Conservation (phyloP, 2,113 vertebrate genomes). For the Melanotaenia duboulayi region DNA sequence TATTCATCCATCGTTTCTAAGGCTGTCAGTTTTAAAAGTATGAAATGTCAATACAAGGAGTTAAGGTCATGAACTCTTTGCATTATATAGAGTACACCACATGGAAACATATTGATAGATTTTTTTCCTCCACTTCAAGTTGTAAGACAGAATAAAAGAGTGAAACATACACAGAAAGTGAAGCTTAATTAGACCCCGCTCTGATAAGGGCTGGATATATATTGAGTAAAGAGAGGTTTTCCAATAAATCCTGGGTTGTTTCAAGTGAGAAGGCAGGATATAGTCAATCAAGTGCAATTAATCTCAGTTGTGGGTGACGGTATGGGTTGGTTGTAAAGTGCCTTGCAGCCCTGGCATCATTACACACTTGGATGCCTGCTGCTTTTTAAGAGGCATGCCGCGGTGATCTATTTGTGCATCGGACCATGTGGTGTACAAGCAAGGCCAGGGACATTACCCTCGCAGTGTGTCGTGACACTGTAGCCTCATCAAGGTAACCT, state of each 20-base stretch:
- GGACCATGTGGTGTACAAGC: slow-evolving; percentile 72
- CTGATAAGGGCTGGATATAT: slow-evolving; percentile 68
- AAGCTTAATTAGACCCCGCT: slow-evolving; percentile 59
- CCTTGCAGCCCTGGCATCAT: slow-evolving; percentile 62
- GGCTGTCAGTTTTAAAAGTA: neutral
- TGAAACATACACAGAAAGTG: slow-evolving; percentile 47
- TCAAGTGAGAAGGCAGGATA: slow-evolving; percentile 65
- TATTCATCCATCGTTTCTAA: neutral
- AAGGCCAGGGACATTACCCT: slow-evolving; percentile 76
- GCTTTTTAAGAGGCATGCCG: slow-evolving; percentile 69
- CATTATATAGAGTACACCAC: neutral
- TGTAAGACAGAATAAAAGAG: slow-evolving; percentile 9
- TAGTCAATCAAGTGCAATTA: slow-evolving; percentile 79
- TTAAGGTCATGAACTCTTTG: neutral
- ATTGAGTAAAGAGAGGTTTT: slow-evolving; percentile 62
- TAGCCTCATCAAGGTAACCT: slow-evolving; percentile 64
- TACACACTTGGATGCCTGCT: slow-evolving; percentile 69
- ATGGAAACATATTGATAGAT: neutral
- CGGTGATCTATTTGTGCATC: slow-evolving; percentile 76
- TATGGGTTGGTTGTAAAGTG: slow-evolving; percentile 69
- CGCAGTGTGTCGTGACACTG: slow-evolving; percentile 67
- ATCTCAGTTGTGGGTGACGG: slow-evolving; percentile 72
- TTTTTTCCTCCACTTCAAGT: slow-evolving; percentile 4
- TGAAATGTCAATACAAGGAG: neutral
- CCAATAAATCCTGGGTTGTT: slow-evolving; percentile 64